Base-by-base conservation (phyloP, 2,113 vertebrate species). In the Notothenia rossii region DNA sequence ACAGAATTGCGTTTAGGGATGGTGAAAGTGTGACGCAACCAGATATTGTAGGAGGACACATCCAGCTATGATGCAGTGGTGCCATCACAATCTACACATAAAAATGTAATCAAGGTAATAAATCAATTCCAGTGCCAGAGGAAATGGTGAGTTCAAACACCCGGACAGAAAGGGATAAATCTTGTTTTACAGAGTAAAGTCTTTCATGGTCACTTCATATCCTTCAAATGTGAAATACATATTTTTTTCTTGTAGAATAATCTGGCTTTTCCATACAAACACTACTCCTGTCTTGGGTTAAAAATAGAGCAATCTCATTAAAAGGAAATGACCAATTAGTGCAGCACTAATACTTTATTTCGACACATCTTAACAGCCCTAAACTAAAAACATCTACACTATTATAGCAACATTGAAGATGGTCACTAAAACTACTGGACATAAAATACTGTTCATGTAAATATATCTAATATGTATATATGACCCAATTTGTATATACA, bases 101-200 rank as follows among this genome's bases (percentile, higher is more conserved):
- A 29, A 54, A 77, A 56, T 20, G 25, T 66, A 73, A 56, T 79
- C 67, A 55, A 13, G 72, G 62, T 51, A 72, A 85, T 75, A 46
- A 62, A 73, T 88, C 75, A 53, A n/a, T 46, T 70, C 48, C 48
- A 79, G 66, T 50, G 59, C 43, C 59, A n/a, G 18, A 68, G 43
- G 59, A 22, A 49, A 14, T 5, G 11, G 49, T 0, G 0, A 75
- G 46, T 29, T 15, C 45, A 66, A 61, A 83, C 40, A 55, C 80
- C 70, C 60, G 20, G 64, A 81, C 45, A 53, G 36, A 72, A 50
- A 64, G 29, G 50, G 46, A 81, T 46, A 36, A 79, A 81, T 77
- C 55, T 33, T 8, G 18, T 53, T 84, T 51, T 51, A 43, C 0
- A 46, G 60, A n/a, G 29, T 29, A 3, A 15, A 54, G 49, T 46